These are phyloP conservation scores for Lochmaea crataegi DNA, from an alignment of 2,888 invertebrate species.

Conservation along the genomic window DNA sequence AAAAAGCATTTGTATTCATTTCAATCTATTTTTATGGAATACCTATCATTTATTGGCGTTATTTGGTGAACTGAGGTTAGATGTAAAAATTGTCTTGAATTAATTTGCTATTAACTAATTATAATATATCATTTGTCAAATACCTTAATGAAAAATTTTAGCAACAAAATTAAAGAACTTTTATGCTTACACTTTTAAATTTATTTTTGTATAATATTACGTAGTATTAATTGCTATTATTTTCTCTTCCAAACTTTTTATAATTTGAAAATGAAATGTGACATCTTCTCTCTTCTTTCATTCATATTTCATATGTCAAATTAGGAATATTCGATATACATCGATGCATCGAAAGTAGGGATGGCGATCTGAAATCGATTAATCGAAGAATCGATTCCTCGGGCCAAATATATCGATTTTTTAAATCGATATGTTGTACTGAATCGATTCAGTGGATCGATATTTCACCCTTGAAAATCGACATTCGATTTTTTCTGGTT, in stretches of 20 bases:
- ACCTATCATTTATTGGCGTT: too few species aligned
- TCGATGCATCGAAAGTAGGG: too few species aligned
- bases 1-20: neutral
- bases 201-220: neutral
- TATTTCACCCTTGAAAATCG: too few species aligned
- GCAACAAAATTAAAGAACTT: neutral
- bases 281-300: neutral
- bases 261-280: slow-evolving; percentile 6
- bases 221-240: neutral
- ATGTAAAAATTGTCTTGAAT: neutral
- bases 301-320: neutral
- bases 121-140: neutral
- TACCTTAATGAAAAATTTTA: slow-evolving; percentile 12
- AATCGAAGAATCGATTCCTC: too few species aligned
- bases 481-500: too few species aligned
- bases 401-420: too few species aligned
- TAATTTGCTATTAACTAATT: neutral
- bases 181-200: neutral
- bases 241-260: neutral
- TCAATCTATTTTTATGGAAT: too few species aligned
- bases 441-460: too few species aligned
- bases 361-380: too few species aligned
- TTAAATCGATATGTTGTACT: too few species aligned
- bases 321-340: too few species aligned
- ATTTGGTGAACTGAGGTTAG: too few species aligned